Percentiles rank a stretch among this genome's conserved stretches.
Conservation (phyloP, 2,888 invertebrate genomes). For the Leptothorax acervorum region DNA sequence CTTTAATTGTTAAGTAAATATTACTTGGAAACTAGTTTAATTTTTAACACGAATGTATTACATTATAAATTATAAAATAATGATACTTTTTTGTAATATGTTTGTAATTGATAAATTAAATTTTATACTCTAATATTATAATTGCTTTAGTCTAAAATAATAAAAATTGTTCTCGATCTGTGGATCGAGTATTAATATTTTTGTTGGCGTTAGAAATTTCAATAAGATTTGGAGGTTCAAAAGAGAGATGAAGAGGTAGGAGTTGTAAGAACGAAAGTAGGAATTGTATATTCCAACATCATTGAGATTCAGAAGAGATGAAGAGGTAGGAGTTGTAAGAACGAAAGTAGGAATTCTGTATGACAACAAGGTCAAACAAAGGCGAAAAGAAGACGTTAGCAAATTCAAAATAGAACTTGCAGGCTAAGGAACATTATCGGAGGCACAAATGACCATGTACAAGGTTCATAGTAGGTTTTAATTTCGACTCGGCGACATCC, state of each 20-base stretch:
- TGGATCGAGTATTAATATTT: neutral
- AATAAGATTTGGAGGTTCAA: neutral
- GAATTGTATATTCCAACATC: too few relatives aligned
- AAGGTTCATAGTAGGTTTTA: too few relatives aligned
- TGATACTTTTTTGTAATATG: too few relatives aligned
- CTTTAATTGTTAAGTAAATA: too few relatives aligned
- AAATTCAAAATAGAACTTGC: neutral
- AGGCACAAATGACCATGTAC: neutral
- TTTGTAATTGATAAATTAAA: neutral
- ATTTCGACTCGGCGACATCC: neutral
- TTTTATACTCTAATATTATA: neutral
- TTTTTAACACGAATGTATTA: too few relatives aligned
- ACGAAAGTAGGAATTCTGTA: neutral
- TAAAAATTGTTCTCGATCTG: neutral
- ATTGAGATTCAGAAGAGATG: neutral
- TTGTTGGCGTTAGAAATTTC: neutral
- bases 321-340: neutral
- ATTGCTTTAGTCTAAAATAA: neutral
- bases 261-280: too few relatives aligned
- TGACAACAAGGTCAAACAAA: neutral
- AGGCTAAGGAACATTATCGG: neutral
- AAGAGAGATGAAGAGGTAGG: too few relatives aligned
- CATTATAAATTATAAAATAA: too few relatives aligned
- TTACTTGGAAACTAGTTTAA: too few relatives aligned
- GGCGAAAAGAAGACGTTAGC: neutral